Conservation (phyloP, 2,888 invertebrate genomes). For the Dasypogon diadema region DNA sequence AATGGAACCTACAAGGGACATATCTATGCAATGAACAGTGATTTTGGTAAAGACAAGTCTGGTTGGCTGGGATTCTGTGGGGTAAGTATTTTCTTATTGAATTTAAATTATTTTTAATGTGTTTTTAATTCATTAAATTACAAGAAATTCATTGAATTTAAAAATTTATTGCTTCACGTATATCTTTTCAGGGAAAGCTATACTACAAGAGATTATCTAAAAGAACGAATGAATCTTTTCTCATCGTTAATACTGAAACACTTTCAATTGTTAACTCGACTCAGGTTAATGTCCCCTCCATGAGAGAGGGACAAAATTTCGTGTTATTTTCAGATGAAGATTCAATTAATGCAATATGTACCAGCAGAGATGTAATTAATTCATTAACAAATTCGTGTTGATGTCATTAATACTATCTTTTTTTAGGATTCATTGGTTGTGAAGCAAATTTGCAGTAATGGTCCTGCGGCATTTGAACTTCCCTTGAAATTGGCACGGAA, state of each 20-base stretch:
- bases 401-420: neutral
- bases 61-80: slow-evolving; percentile 90
- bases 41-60: slow-evolving; percentile 83
- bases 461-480: slow-evolving; percentile 71
- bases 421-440: slow-evolving; percentile 83
- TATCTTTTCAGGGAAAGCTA: slow-evolving; percentile 80
- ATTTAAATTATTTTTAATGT: too few species aligned
- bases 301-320: slow-evolving; percentile 66
- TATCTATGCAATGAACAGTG: slow-evolving; percentile 84
- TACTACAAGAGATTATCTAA: slow-evolving; percentile 78
- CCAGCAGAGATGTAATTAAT: slow-evolving; percentile 79
- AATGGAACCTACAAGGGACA: slow-evolving; percentile 94
- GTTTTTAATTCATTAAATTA: too few species aligned
- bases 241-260: slow-evolving; percentile 69
- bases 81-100: slow-evolving; percentile 75
- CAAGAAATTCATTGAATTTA: too few species aligned
- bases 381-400: slow-evolving; percentile 7
- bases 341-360: slow-evolving; percentile 81
- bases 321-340: slow-evolving; percentile 81
- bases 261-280: slow-evolving; percentile 69
- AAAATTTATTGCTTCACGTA: too few species aligned
- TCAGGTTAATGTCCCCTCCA: slow-evolving; percentile 64
- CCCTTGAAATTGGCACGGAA: slow-evolving; percentile 83
- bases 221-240: slow-evolving; percentile 68
- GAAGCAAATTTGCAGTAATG: slow-evolving; percentile 73